Percentiles rank a stretch among this genome's conserved stretches.
Evolutionary conservation across 2,888 invertebrate genomes (phyloP).

Genomic region (Drosophila birchii): DNA sequence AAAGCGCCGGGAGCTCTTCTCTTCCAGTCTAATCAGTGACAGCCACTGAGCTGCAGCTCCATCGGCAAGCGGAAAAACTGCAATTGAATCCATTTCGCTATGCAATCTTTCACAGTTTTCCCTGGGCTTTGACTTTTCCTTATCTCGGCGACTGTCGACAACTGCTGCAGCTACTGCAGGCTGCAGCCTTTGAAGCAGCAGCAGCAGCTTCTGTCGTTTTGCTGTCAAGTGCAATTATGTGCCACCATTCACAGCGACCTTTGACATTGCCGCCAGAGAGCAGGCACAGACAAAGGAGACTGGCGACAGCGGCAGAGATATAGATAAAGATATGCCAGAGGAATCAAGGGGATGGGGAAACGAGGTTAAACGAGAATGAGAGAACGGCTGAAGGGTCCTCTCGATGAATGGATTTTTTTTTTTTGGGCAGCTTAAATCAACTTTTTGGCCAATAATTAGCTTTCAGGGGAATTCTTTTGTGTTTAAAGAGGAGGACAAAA

Average conservation of each 20-base stretch:
- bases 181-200: slow-evolving; percentile 10
- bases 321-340: background rate
- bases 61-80: slow-evolving; percentile 43
- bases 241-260: slow-evolving; percentile 72
- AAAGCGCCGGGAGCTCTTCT: slow-evolving; percentile 60
- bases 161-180: slow-evolving; percentile 14
- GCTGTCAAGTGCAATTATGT: slow-evolving; percentile 79
- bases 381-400: slow-evolving; percentile 26
- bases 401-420: slow-evolving; percentile 21
- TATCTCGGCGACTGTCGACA: slow-evolving; percentile 43
- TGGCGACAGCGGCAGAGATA: slow-evolving; percentile 28
- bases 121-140: slow-evolving; percentile 50
- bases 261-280: slow-evolving; percentile 62
- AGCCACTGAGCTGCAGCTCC: slow-evolving; percentile 51
- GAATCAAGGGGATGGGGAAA: background rate
- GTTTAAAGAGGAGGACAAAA: background rate
- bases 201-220: slow-evolving; percentile 34
- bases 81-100: slow-evolving; percentile 78
- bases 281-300: slow-evolving; percentile 29
- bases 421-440: slow-evolving; percentile 16
- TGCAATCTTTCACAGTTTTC: slow-evolving; percentile 77
- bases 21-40: slow-evolving; percentile 69
- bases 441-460: slow-evolving; percentile 39
- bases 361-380: background rate
- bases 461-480: background rate